Conservation (phyloP, 2,888 invertebrate genomes). For the Acanthosoma haemorrhoidale region DNA sequence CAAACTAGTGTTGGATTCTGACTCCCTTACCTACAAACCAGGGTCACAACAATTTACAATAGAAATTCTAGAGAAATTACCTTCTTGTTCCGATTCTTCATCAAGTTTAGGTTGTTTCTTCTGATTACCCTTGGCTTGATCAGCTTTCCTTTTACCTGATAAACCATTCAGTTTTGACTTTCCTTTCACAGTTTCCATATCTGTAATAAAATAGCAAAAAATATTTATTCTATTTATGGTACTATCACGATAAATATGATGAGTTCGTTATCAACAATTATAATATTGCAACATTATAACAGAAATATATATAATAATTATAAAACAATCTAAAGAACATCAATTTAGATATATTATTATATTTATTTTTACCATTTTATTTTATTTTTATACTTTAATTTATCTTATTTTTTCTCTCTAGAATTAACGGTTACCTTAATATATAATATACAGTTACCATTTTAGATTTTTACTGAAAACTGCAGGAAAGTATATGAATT, state of each 20-base stretch:
- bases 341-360: conserved; percentile 41
- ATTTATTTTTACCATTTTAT: too few relatives aligned
- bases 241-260: not conserved
- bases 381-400: too few relatives aligned
- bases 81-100: not conserved
- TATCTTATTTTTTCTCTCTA: too few relatives aligned
- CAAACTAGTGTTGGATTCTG: not conserved
- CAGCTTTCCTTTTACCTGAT: not conserved
- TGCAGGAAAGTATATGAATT: too few relatives aligned
- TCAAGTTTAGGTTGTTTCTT: not conserved
- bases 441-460: too few relatives aligned
- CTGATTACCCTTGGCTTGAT: not conserved
- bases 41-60: not conserved
- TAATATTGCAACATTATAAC: not conserved
- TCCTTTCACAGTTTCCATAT: not conserved
- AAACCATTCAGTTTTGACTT: not conserved
- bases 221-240: not conserved
- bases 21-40: not conserved
- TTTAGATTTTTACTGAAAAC: too few relatives aligned
- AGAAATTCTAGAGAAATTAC: not conserved
- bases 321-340: not conserved
- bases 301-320: not conserved
- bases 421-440: too few relatives aligned
- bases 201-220: not conserved
- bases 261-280: not conserved